A percentile compares a stretch with the other conserved stretches of the same genome.
phyloP scores from a whole-genome alignment of 2,113 vertebrate species.

The Vicugna pacos region DNA sequence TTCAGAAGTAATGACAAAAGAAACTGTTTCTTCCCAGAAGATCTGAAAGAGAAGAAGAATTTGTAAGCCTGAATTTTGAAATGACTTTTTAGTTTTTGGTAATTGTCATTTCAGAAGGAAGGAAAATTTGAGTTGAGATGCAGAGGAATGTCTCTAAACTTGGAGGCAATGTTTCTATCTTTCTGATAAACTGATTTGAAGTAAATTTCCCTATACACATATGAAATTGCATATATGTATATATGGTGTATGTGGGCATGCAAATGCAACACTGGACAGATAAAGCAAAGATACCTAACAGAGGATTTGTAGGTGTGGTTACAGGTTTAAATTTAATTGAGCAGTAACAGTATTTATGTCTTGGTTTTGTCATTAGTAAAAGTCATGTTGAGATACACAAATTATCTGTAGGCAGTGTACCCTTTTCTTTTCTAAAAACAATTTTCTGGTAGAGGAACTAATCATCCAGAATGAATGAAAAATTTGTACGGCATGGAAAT shows the following conservation, averaged over 20 bases:
- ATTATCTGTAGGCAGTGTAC: not conserved
- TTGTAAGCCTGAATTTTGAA: conserved; percentile 15
- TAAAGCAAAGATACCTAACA: not conserved
- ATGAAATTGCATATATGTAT: not conserved
- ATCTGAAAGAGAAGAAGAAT: not conserved
- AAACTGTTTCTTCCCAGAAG: not conserved
- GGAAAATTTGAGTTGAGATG: not conserved
- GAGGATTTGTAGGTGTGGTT: not conserved
- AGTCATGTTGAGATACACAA: not conserved
- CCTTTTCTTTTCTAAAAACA: not conserved
- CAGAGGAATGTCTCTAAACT: not conserved
- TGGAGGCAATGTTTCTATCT: not conserved
- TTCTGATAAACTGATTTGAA: conserved; percentile 31
- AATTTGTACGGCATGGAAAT: not conserved
- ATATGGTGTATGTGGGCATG: not conserved
- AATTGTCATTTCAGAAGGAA: not conserved
- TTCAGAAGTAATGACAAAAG: not conserved
- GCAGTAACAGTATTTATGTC: not conserved
- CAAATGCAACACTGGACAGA: not conserved
- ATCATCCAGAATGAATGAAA: not conserved
- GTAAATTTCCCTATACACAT: not conserved
- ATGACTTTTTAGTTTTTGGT: not conserved
- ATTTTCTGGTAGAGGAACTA: not conserved
- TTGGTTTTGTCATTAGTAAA: conserved; percentile 38
- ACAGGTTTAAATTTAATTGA: not conserved